Percentiles rank a stretch among this genome's conserved stretches.
Conservation (phyloP, 2,113 vertebrate species). For the Caranx melampygus region DNA sequence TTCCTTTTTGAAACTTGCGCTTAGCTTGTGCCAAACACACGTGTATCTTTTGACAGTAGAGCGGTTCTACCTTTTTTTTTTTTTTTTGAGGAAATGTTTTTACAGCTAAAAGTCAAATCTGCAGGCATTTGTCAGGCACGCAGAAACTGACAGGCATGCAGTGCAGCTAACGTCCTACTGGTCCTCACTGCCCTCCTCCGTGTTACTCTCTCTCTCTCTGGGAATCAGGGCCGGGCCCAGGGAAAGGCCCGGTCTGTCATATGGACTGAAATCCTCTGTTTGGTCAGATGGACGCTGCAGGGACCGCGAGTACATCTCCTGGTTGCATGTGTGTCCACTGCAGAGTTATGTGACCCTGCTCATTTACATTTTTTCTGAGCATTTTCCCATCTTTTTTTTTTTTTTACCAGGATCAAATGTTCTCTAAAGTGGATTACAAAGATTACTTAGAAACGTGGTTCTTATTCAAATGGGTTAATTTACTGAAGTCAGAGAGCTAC, state of each 20-base stretch:
- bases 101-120: background rate
- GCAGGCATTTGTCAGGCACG: conserved; percentile 26
- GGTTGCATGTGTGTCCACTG: conserved; percentile 44
- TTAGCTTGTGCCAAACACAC: background rate
- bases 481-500: background rate
- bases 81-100: background rate
- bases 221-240: conserved; percentile 31
- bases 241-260: conserved; percentile 48
- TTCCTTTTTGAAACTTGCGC: background rate
- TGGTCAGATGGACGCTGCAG: conserved; percentile 76
- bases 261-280: conserved; percentile 71
- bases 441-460: conserved; percentile 52
- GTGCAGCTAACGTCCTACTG: conserved; percentile 38
- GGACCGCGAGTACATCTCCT: conserved; percentile 38
- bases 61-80: background rate
- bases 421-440: conserved; percentile 58
- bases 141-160: conserved; percentile 38
- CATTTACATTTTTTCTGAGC: conserved; percentile 31
- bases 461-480: conserved; percentile 39
- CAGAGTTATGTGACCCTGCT: conserved; percentile 48
- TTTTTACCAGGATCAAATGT: conserved; percentile 36
- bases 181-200: conserved; percentile 12
- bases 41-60: background rate
- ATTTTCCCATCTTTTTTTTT: background rate
- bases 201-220: conserved; percentile 35